These are phyloP conservation scores for Macquaria australasica DNA, from an alignment of 2,113 vertebrate genomes.

Conservation along the genomic window DNA sequence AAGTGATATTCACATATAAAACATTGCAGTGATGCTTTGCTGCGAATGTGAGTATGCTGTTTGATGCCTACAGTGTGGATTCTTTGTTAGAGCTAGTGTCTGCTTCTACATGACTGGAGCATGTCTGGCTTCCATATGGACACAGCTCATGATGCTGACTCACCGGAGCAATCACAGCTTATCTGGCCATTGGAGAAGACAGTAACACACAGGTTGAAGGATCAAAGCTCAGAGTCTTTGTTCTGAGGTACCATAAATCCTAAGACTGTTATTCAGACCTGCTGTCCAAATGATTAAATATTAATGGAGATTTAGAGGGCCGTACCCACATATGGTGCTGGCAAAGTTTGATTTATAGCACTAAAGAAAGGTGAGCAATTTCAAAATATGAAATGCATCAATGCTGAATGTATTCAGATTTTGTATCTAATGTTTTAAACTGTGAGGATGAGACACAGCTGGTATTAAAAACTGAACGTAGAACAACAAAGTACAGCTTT, in stretches of 20 bases:
- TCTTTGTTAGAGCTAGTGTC: conserved; percentile 23
- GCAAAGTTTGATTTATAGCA: conserved; percentile 6
- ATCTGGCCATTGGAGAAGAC: conserved; percentile 16
- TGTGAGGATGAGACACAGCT: conserved; percentile 2
- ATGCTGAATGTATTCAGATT: background rate
- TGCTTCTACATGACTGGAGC: conserved; percentile 27
- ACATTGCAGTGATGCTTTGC: conserved; percentile 23
- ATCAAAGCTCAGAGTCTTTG: conserved; percentile 39
- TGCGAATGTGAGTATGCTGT: background rate
- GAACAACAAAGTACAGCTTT: conserved; percentile 35
- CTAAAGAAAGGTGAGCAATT: background rate
- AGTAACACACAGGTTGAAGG: conserved; percentile 5
- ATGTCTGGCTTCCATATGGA: conserved; percentile 40
- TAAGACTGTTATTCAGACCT: conserved; percentile 28
- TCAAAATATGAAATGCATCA: background rate
- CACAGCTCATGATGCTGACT: conserved; percentile 34
- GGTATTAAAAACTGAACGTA: conserved; percentile 12
- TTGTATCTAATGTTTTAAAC: conserved; percentile 17
- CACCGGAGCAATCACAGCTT: conserved; percentile 26
- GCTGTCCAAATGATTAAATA: conserved; percentile 46
- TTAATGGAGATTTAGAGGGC: conserved; percentile 21
- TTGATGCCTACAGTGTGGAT: conserved; percentile 31
- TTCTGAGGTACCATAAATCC: conserved; percentile 23
- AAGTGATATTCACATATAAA: conserved; percentile 42
- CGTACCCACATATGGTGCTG: conserved; percentile 18